Evolutionary conservation across 1,140 invertebrate genomes (phyloP).

Genomic region (Drosophila burlai): DNA sequence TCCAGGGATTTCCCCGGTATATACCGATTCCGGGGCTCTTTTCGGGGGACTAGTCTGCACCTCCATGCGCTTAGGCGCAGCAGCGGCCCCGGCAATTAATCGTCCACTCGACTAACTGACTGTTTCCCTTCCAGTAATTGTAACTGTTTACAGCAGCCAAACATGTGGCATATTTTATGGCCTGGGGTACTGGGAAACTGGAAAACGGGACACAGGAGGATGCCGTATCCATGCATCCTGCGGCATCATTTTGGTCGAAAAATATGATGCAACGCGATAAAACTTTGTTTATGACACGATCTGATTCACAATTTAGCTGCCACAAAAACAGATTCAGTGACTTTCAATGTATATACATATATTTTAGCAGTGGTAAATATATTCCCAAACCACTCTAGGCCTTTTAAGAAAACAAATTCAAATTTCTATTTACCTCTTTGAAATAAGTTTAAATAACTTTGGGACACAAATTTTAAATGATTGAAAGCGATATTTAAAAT

Average conservation of each 20-base stretch:
- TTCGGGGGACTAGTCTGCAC: slow-evolving; percentile 7
- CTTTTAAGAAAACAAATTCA: background rate
- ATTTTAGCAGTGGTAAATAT: background rate
- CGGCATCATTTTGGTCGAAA: slow-evolving; percentile 9
- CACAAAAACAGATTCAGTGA: background rate
- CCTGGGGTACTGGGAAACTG: too few species aligned
- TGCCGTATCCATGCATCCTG: background rate
- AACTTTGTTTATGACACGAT: slow-evolving; percentile 31
- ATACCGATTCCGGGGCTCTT: background rate
- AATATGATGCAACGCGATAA: slow-evolving; percentile 33
- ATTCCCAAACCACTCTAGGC: background rate
- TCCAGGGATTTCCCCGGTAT: background rate
- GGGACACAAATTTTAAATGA: background rate
- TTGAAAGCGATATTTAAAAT: background rate
- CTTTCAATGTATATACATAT: background rate
- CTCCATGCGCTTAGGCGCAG: slow-evolving; percentile 19
- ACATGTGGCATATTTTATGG: slow-evolving; percentile 55
- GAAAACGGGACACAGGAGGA: background rate
- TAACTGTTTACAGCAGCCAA: slow-evolving; percentile 56
- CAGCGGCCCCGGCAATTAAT: slow-evolving; percentile 47
- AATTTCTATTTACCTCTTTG: background rate
- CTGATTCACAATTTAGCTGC: slow-evolving; percentile 25
- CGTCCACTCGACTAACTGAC: slow-evolving; percentile 44
- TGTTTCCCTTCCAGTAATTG: slow-evolving; percentile 44
- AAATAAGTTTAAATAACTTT: background rate